A percentile compares a stretch with the other conserved stretches of the same genome.
Conservation (phyloP, 2,888 invertebrate genomes). For the Mesorhabditis sp. region DNA sequence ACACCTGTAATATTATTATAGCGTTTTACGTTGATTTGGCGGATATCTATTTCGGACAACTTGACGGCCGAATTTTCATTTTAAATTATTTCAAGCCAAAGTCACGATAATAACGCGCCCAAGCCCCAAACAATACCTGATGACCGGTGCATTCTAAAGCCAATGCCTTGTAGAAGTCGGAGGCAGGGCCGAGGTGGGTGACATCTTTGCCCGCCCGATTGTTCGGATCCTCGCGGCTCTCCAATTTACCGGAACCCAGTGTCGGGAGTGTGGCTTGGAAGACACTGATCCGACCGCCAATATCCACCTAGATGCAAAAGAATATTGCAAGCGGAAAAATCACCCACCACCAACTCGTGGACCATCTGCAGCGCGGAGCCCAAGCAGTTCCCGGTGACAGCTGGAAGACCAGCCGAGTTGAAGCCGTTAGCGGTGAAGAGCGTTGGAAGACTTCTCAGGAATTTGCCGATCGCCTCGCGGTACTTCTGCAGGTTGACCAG, state of each 20-base stretch:
- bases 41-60: neutral
- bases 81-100: no score
- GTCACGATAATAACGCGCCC: neutral
- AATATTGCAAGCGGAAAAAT: neutral
- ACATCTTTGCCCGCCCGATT: slow-evolving; percentile 71
- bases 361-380: slow-evolving; percentile 90
- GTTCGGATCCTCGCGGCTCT: slow-evolving; percentile 81
- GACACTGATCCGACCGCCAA: slow-evolving; percentile 90
- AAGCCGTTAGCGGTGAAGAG: slow-evolving; percentile 64
- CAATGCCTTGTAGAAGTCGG: slow-evolving; percentile 92
- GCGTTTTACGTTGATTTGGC: neutral
- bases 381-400: slow-evolving; percentile 73
- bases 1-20: slow-evolving; percentile 35
- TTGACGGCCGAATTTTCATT: no score
- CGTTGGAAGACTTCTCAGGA: slow-evolving; percentile 64
- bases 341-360: slow-evolving; percentile 78
- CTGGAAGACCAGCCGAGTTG: neutral
- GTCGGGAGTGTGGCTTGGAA: slow-evolving; percentile 79
- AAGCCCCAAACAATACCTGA: slow-evolving; percentile 71
- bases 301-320: slow-evolving; percentile 68
- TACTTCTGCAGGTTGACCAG: slow-evolving; percentile 85
- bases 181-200: slow-evolving; percentile 84
- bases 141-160: slow-evolving; percentile 93
- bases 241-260: slow-evolving; percentile 78
- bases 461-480: slow-evolving; percentile 64